phyloP scores from a whole-genome alignment of 2,797 vertebrate species.

The Aulostomus chinensis region DNA sequence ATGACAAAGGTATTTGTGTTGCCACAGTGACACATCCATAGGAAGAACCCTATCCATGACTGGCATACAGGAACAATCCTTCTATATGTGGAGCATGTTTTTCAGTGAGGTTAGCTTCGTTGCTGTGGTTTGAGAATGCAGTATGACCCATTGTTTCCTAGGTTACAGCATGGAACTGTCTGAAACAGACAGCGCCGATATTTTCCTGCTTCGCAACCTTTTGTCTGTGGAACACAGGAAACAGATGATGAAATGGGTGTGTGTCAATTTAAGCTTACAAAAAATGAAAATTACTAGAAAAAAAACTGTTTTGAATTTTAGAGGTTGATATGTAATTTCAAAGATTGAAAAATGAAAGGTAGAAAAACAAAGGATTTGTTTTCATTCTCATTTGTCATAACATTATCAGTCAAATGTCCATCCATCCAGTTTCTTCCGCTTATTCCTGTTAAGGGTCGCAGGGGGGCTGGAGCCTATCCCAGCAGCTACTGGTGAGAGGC shows the following conservation, averaged over 20 bases:
- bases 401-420: too few species aligned
- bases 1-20: constrained; percentile 10
- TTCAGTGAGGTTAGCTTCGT: constrained; percentile 18
- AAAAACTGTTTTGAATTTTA: too few species aligned
- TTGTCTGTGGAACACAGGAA: constrained; percentile 7
- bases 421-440: too few species aligned
- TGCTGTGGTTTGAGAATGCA: constrained; percentile 16
- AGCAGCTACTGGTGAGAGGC: too few species aligned
- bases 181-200: neutral
- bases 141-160: constrained; percentile 21
- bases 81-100: constrained; percentile 31
- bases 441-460: too few species aligned
- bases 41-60: constrained; percentile 18
- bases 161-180: constrained; percentile 32
- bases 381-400: too few species aligned
- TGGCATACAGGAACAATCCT: constrained; percentile 32
- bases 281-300: too few species aligned
- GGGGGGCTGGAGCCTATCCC: too few species aligned
- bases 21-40: constrained; percentile 15
- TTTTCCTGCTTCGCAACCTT: constrained; percentile 9
- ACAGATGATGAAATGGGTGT: neutral
- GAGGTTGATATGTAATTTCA: too few species aligned
- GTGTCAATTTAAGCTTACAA: too few species aligned
- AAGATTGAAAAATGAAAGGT: too few species aligned
- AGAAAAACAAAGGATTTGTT: too few species aligned